Evolutionary conservation across 2,888 invertebrate genomes (phyloP).

Genomic region (Melipona beecheii): DNA sequence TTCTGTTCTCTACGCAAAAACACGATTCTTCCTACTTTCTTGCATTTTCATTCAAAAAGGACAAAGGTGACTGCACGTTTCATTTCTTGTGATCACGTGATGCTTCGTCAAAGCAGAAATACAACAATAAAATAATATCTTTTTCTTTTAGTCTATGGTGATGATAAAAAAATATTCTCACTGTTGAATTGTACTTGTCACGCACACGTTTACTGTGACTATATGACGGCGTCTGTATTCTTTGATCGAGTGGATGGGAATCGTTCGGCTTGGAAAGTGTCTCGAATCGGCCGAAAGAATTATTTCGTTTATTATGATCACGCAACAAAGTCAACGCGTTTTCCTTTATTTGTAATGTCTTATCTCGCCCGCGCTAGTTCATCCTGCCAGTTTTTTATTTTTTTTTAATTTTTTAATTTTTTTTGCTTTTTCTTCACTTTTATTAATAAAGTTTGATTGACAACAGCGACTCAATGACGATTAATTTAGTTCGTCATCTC

Average conservation of each 20-base stretch:
- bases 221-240: background rate
- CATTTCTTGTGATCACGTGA: constrained; percentile 8
- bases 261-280: constrained; percentile 10
- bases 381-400: constrained; percentile 68
- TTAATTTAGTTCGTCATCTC: constrained; percentile 60
- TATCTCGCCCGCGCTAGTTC: constrained; percentile 72
- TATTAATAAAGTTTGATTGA: constrained; percentile 76
- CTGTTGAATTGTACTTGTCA: constrained; percentile 38
- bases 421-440: constrained; percentile 27
- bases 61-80: constrained; percentile 22
- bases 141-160: constrained; percentile 33
- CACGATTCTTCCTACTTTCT: constrained; percentile 2
- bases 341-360: constrained; percentile 44
- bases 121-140: constrained; percentile 45
- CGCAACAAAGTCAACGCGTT: constrained; percentile 27
- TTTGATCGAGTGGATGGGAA: constrained; percentile 22
- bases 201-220: constrained; percentile 24
- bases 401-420: background rate
- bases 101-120: constrained; percentile 21
- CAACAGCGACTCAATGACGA: constrained; percentile 75
- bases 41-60: constrained; percentile 25
- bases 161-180: constrained; percentile 49
- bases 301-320: constrained; percentile 14
- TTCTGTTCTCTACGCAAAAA: constrained; percentile 51
- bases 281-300: constrained; percentile 3